Conservation (phyloP, 64 coral and sea anemone species). For the Montipora foliosa region DNA sequence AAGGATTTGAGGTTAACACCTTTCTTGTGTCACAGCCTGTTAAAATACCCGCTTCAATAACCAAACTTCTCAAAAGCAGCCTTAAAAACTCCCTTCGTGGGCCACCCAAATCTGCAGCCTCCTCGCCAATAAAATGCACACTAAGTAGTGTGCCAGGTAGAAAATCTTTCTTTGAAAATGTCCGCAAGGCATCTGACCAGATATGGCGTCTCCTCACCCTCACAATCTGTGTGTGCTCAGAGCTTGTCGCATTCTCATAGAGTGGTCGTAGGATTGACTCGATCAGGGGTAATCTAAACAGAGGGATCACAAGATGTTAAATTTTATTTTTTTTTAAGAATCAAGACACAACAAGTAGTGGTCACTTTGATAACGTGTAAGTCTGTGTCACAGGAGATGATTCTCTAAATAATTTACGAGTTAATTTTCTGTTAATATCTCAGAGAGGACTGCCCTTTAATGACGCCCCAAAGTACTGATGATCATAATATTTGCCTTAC, state of each 20-base stretch:
- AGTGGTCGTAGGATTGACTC: background rate
- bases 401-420: no score
- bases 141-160: background rate
- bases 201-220: slow-evolving; percentile 32
- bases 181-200: slow-evolving; percentile 32
- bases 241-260: background rate
- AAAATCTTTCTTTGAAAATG: slow-evolving; percentile 36
- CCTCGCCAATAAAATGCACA: slow-evolving; percentile 49
- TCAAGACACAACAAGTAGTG: background rate
- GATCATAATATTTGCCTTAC: no score
- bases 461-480: no score
- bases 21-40: slow-evolving; percentile 29
- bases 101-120: slow-evolving; percentile 23
- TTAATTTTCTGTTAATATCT: no score
- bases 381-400: no score
- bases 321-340: background rate
- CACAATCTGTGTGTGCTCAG: background rate
- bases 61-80: slow-evolving; percentile 24
- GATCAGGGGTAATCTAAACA: background rate
- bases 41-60: background rate
- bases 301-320: background rate
- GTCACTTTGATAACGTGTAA: no score
- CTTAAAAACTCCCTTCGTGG: slow-evolving; percentile 31
- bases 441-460: no score
- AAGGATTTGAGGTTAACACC: slow-evolving; percentile 24